Evolutionary conservation across 2,888 invertebrate species (phyloP).

Genomic region (Nowickia ferox): DNA sequence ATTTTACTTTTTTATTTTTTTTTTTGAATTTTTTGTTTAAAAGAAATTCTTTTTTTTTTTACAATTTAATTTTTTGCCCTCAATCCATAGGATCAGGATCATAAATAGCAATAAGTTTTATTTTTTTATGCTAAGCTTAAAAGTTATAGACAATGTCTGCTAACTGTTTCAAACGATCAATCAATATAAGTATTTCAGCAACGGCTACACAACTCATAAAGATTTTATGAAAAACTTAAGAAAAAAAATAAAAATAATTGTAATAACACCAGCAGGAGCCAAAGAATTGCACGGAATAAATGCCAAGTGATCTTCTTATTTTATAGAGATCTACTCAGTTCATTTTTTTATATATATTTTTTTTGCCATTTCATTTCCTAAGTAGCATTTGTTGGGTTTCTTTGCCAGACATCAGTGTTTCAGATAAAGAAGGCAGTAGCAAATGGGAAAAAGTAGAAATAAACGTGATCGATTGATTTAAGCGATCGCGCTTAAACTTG

Average conservation of each 20-base stretch:
- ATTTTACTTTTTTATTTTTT: constrained; percentile 35
- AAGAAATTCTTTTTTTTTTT: constrained; percentile 80
- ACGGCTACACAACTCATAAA: not conserved
- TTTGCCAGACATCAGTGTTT: constrained; percentile 17
- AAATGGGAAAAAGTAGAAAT: constrained; percentile 32
- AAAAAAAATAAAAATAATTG: constrained; percentile 49
- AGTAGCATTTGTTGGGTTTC: constrained; percentile 3
- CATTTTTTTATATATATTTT: constrained; percentile 33
- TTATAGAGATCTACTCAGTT: constrained; percentile 43
- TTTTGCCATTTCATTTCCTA: constrained; percentile 17
- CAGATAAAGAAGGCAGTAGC: constrained; percentile 30
- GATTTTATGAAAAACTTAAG: constrained; percentile 36
- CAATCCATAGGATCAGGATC: constrained; percentile 82
- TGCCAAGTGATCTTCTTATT: constrained; percentile 67
- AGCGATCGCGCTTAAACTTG: constrained; percentile 76
- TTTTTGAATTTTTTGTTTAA: constrained; percentile 13
- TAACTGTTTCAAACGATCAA: constrained; percentile 82
- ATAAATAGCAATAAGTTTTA: constrained; percentile 81
- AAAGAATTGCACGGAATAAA: constrained; percentile 40
- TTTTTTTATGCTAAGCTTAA: constrained; percentile 71
- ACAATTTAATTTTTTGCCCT: constrained; percentile 89
- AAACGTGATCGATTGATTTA: constrained; percentile 83
- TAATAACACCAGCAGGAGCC: constrained; percentile 74
- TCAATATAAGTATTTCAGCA: constrained; percentile 75
- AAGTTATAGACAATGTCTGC: constrained; percentile 74